Evolutionary conservation across 2,113 vertebrate genomes (phyloP), one percentile per base, ranked within the genome.

Genomic region (Xiphias gladius): DNA sequence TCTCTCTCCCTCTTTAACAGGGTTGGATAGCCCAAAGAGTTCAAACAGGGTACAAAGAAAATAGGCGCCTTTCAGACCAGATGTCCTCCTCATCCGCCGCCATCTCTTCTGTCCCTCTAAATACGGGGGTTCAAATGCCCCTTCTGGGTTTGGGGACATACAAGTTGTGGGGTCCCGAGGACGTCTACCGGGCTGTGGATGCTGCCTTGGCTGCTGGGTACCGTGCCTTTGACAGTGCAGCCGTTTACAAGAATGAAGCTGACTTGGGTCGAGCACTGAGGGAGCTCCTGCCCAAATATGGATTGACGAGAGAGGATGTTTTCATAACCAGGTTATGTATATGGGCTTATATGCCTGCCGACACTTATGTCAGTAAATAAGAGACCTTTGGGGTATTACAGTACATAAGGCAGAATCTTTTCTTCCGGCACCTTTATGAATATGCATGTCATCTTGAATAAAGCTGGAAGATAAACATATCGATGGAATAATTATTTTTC

Each of bases 131-230:
- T 14, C 88, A 64, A 22, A 97, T 97, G 96, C 96, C 96, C 0
- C 84, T 96, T 20, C 55, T 97, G 81, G 96, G 96, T n/a, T 70
- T 97, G 63, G 96, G 96, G 59, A 97, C 95, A 17, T 96, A 94
- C 82, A 94, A 93, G 64, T 62, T 97, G 77, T 22, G 57, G 0
- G 94, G 88, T 10, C 5, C 80, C 43, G 93, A 96, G 59, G 81
- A 86, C 0, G 88, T 95, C 1, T 69, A 74, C 58, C 68, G 6
- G 61, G 92, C 93, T 0, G 89, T 96, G 71, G 95, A 97, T 1
- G 94, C 95, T 0, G 95, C 96, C 0, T 78, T 97, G 72, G 88
- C 73, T 30, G 91, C 89, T 5, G 96, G 96, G 10, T 97, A 96
- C 67, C 92, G 95, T 19, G 83, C 95, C 19, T 96, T 97, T 67